phyloP scores from a whole-genome alignment of 1,140 invertebrate genomes.

The Harpegnathos saltator region DNA sequence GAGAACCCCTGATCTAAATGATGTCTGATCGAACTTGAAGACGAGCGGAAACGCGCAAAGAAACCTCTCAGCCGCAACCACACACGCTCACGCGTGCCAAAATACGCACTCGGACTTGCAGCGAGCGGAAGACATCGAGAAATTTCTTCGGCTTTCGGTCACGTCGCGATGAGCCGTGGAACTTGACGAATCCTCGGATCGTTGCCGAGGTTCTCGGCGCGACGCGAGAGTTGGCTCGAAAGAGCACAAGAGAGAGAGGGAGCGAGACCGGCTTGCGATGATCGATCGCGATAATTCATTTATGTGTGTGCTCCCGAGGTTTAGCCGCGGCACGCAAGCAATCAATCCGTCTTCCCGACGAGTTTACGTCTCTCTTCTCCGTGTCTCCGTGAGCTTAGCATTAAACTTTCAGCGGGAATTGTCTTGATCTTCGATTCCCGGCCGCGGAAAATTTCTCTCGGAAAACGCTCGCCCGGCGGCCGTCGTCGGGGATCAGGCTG shows the following conservation, averaged over 20 bases:
- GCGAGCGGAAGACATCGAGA: neutral
- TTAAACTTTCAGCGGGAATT: constrained; percentile 76
- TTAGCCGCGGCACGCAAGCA: constrained; percentile 56
- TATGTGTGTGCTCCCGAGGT: constrained; percentile 65
- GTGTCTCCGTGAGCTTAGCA: constrained; percentile 63
- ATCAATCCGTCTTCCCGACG: constrained; percentile 59
- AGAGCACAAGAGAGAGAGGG: no score
- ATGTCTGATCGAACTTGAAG: no score
- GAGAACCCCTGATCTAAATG: no score
- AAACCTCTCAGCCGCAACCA: no score
- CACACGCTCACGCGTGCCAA: no score
- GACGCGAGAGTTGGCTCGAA: neutral
- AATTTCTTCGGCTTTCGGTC: constrained; percentile 3
- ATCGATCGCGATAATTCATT: constrained; percentile 68
- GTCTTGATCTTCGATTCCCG: constrained; percentile 68
- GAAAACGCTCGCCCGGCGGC: constrained; percentile 43
- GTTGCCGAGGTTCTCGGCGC: neutral
- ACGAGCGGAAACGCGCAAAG: no score
- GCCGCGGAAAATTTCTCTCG: constrained; percentile 33
- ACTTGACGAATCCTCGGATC: constrained; percentile 15
- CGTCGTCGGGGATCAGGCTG: constrained; percentile 64
- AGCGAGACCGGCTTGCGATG: neutral
- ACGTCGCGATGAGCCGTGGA: no score
- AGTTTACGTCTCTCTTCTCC: constrained; percentile 28
- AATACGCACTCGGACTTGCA: no score